Evolutionary conservation across 2,113 vertebrate species (phyloP).

Genomic region (Mellivora capensis): DNA sequence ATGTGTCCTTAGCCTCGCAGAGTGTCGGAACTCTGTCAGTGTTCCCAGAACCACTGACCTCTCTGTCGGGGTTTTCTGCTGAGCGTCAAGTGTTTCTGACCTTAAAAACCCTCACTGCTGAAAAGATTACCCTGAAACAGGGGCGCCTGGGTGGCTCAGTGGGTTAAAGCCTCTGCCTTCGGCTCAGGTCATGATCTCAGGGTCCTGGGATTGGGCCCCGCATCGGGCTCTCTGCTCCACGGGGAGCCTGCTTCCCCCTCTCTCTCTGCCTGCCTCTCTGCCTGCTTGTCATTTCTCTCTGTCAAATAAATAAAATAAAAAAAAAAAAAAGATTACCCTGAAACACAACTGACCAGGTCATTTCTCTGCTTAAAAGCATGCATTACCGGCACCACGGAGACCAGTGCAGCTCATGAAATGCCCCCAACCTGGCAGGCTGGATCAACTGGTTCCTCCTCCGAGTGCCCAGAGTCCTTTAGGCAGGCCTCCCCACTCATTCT

Average conservation of each 20-base stretch:
- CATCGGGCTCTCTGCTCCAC: too few species aligned
- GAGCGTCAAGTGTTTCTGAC: background rate
- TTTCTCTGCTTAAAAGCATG: background rate
- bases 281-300: too few species aligned
- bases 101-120: background rate
- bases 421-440: background rate
- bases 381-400: background rate
- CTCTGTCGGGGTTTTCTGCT: background rate
- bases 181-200: too few species aligned
- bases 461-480: rapidly evolving
- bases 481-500: background rate
- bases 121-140: background rate
- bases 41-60: background rate
- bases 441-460: rapidly evolving
- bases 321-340: background rate
- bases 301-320: too few species aligned
- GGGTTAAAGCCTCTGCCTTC: too few species aligned
- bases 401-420: background rate
- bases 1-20: background rate
- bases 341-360: background rate
- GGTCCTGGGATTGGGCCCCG: too few species aligned
- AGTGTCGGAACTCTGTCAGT: background rate
- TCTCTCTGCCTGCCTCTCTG: too few species aligned
- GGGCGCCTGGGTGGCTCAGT: too few species aligned
- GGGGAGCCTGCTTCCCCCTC: too few species aligned